Percentiles rank a stretch among this genome's conserved stretches.
These are phyloP conservation scores for Hydrochoerus hydrochaeris DNA, from an alignment of 2,113 vertebrate genomes.

Conservation along the genomic window DNA sequence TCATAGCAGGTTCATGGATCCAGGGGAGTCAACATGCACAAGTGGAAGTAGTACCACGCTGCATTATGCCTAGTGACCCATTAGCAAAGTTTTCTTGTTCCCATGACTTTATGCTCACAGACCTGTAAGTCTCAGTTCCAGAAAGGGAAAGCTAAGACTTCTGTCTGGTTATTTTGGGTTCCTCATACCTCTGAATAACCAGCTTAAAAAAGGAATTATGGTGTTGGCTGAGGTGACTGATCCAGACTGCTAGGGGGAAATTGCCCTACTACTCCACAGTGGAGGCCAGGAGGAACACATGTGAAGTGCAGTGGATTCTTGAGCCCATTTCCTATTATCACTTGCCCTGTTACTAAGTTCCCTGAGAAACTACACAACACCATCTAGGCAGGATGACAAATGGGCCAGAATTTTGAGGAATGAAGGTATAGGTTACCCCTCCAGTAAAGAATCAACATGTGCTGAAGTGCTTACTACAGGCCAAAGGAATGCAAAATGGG, in stretches of 20 bases:
- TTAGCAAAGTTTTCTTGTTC: neutral
- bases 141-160: neutral
- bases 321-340: neutral
- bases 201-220: neutral
- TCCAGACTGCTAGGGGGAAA: neutral
- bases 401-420: neutral
- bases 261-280: neutral
- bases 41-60: neutral
- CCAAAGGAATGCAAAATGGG: neutral
- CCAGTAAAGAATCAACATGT: neutral
- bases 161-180: neutral
- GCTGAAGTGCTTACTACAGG: neutral
- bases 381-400: neutral
- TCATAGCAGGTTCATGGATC: neutral
- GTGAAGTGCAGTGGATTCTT: neutral
- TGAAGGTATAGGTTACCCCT: neutral
- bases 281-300: neutral
- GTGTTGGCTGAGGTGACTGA: neutral
- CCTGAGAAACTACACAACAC: neutral
- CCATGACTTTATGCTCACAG: neutral
- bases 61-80: neutral
- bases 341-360: neutral
- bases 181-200: neutral
- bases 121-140: neutral
- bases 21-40: neutral